Conservation (phyloP, 2,113 vertebrate genomes). For the Cichladusa arquata region DNA sequence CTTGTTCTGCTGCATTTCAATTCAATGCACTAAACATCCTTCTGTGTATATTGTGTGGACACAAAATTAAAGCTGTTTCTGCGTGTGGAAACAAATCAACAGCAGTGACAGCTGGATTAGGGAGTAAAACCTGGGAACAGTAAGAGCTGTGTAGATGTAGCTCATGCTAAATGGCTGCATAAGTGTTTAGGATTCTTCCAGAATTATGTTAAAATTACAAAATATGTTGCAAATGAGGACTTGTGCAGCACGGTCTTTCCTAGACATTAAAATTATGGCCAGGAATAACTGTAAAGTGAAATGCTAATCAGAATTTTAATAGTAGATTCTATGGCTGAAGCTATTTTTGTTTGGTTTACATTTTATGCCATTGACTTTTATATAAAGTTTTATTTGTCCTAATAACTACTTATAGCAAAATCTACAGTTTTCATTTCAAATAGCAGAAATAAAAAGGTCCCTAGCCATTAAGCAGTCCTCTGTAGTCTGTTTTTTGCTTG, state of each 20-base stretch:
- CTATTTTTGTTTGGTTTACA: not conserved
- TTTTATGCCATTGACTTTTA: not conserved
- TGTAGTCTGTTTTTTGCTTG: not conserved
- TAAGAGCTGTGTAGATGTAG: not conserved
- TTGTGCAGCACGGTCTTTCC: not conserved
- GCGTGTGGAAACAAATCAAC: not conserved
- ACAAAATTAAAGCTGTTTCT: not conserved
- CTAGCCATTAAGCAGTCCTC: not conserved
- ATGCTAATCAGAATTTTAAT: not conserved
- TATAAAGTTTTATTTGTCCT: not conserved
- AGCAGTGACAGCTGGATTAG: not conserved
- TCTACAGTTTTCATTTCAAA: not conserved
- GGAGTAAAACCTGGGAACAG: not conserved
- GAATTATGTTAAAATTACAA: not conserved
- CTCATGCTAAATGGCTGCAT: not conserved
- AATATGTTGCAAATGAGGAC: not conserved
- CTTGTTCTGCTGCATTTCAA: not conserved
- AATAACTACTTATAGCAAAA: not conserved
- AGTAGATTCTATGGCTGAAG: not conserved
- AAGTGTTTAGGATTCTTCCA: not conserved
- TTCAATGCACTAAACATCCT: not conserved
- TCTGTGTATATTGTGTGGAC: not conserved
- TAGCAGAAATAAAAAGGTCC: not conserved
- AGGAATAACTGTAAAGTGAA: not conserved
- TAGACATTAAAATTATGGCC: not conserved